A percentile compares a stretch with the other conserved stretches of the same genome.
These are phyloP conservation scores for Campoletis raptor DNA, from an alignment of 2,888 invertebrate species.

Conservation along the genomic window DNA sequence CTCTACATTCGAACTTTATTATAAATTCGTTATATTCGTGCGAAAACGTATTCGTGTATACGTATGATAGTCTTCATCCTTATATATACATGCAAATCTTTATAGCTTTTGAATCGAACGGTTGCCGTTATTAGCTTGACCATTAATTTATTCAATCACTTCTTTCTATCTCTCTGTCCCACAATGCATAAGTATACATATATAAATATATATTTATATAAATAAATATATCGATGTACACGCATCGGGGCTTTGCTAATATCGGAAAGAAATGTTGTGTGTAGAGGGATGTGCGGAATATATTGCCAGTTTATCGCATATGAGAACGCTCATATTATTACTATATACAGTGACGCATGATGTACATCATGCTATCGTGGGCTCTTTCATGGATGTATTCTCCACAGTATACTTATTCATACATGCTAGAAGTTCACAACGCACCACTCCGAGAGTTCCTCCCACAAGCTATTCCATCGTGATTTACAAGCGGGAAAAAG, in stretches of 20 bases:
- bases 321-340: conserved; percentile 51
- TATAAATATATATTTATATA: not conserved
- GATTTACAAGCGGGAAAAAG: conserved; percentile 42
- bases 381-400: conserved; percentile 47
- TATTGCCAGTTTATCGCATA: conserved; percentile 31
- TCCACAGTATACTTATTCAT: conserved; percentile 7
- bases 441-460: conserved; percentile 41
- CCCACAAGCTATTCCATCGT: conserved; percentile 65
- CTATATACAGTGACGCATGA: conserved; percentile 58
- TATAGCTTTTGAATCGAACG: conserved; percentile 68
- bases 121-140: conserved; percentile 66
- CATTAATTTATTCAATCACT: conserved; percentile 67
- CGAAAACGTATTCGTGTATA: conserved; percentile 17
- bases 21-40: conserved; percentile 65
- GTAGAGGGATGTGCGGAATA: conserved; percentile 29
- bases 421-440: conserved; percentile 7
- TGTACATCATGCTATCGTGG: conserved; percentile 47
- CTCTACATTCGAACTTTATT: conserved; percentile 54
- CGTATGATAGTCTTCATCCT: not conserved
- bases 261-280: conserved; percentile 58
- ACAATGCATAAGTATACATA: conserved; percentile 10
- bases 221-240: conserved; percentile 25
- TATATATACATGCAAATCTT: conserved; percentile 39
- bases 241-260: conserved; percentile 8
- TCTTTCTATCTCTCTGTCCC: conserved; percentile 46